A percentile compares a stretch with the other conserved stretches of the same genome.
Conservation (phyloP, 2,888 invertebrate species). For the Geophilus truncorum region DNA sequence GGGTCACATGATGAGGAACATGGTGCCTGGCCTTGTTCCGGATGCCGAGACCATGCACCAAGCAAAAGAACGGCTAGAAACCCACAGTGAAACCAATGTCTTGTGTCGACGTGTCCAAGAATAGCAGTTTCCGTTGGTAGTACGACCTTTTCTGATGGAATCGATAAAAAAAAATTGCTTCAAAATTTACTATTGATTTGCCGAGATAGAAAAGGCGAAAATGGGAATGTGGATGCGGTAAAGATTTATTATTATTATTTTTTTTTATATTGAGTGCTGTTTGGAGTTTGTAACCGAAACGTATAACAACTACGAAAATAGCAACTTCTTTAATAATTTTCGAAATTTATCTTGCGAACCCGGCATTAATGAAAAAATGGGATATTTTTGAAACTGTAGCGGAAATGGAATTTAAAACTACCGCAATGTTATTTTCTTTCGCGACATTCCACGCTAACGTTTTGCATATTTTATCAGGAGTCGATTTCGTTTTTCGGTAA, state of each 20-base stretch:
- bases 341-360: no score
- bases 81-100: background rate
- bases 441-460: no score
- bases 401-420: no score
- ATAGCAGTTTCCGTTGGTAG: background rate
- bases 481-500: no score
- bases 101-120: background rate
- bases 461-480: no score
- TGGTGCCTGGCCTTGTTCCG: conserved; percentile 25
- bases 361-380: no score
- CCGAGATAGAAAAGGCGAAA: background rate
- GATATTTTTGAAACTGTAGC: no score
- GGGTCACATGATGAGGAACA: conserved; percentile 27
- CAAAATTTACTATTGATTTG: conserved; percentile 6
- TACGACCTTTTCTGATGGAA: conserved; percentile 5
- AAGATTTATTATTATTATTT: background rate
- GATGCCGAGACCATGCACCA: conserved; percentile 5
- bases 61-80: background rate
- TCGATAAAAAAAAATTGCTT: conserved; percentile 14
- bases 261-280: background rate
- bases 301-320: no score
- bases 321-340: no score
- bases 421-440: no score
- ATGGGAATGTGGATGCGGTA: background rate
- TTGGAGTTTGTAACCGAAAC: no score